Percentiles rank a stretch among this genome's conserved stretches.
Evolutionary conservation across 1,140 invertebrate species (phyloP).

Genomic region (Acromyrmex heyeri): DNA sequence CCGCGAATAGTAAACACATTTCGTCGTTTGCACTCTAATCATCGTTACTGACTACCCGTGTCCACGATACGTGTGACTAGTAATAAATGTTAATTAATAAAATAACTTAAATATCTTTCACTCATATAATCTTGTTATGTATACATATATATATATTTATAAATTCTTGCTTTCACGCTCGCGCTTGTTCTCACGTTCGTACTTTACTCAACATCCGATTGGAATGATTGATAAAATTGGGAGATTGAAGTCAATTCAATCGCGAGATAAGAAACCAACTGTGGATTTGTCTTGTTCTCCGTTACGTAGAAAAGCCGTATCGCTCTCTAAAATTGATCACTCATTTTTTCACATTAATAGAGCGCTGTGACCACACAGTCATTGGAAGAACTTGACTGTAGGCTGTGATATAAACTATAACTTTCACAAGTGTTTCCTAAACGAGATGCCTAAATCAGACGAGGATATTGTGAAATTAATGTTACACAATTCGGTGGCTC

Average conservation of each 20-base stretch:
- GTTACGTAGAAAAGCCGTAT: constrained; percentile 55
- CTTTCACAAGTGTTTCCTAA: constrained; percentile 47
- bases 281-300: constrained; percentile 30
- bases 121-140: constrained; percentile 65
- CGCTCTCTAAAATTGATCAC: constrained; percentile 23
- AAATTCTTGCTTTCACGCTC: constrained; percentile 75
- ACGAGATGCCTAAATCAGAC: constrained; percentile 32
- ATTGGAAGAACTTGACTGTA: constrained; percentile 75
- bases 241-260: constrained; percentile 68
- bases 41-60: constrained; percentile 67
- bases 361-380: constrained; percentile 39
- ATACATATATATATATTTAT: constrained; percentile 75
- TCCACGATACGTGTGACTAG: constrained; percentile 84
- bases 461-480: constrained; percentile 30
- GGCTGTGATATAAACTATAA: constrained; percentile 62
- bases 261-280: constrained; percentile 33
- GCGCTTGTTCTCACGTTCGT: constrained; percentile 58
- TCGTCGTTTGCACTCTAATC: constrained; percentile 38
- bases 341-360: not conserved
- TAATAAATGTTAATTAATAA: constrained; percentile 81
- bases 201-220: constrained; percentile 73
- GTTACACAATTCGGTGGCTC: constrained; percentile 54
- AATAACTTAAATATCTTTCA: constrained; percentile 81
- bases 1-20: constrained; percentile 48
- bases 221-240: constrained; percentile 82